Evolutionary conservation across 2,797 vertebrate genomes (phyloP), one percentile per base, ranked within the genome.

Genomic region (Nannoperca obscura): DNA sequence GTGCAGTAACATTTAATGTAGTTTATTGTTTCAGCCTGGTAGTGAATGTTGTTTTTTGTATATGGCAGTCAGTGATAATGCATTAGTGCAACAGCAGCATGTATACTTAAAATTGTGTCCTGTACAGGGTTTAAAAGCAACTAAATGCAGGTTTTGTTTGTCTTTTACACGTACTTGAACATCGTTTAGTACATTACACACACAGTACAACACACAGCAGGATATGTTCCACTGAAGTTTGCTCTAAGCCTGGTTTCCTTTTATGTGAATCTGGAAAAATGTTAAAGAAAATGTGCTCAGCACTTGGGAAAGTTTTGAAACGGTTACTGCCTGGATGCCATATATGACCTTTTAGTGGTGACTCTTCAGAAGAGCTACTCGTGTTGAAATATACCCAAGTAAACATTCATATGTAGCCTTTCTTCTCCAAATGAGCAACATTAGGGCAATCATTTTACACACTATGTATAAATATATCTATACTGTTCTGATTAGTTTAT

Each of bases 21-120:
- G 27, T 60, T 81, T 77, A 61, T 70, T 86, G 72, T 80, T 75
- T 71, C 71, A 75, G 53, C 14, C 81, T 57, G 50, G 36, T 46
- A 80, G 54, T 63, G 36, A 78, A 54, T 61, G 59, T 24, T 60
- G 69, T 59, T 69, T 69, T 74, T 14, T 74, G 52, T 82, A 76
- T 7, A 69, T 79, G 53, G 53, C 50, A 55, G 62, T 59, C 10
- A 60, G 55, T 71, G 76, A 76, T 71, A 69, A 81, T 71, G 58
- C 24, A 46, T 74, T 68, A 38, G 9, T 64, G 54, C 60, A 14
- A 49, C 3, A 58, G 47, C 57, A 57, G 42, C 57, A 57, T 17
- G 15, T 13, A 55, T 7, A 52, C 49, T 50, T 60, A 17, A 68
- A 62, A 50, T 64, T 59, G 54, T 32, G 14, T 47, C 40, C 52